Evolutionary conservation across 2,797 vertebrate genomes (phyloP), one percentile per base, ranked within the genome.

Genomic region (Onychomys torridus): DNA sequence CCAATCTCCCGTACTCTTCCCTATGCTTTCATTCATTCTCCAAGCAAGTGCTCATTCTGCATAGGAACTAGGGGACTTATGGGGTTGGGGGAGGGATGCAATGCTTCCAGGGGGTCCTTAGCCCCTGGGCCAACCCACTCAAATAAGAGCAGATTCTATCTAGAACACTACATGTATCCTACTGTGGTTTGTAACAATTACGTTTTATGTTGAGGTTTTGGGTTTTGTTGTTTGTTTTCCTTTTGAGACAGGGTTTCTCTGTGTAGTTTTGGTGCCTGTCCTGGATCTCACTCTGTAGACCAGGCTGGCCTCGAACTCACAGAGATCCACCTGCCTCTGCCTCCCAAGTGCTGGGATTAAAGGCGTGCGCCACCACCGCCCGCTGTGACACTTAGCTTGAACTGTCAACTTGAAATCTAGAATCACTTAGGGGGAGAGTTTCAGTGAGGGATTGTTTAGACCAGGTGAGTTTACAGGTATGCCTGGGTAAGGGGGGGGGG

Each of bases 111-210:
- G 37, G 29, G 13, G 4, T 19, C 29, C n/a, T 61, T 46, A 40
- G 1, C 9, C 14, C 75, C 0, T 0, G 7, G 83, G 27, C n/a
- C 69, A 81, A 52, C 25, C 0, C 23, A 8, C 32, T 46, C 3
- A 17, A 43, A 75, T 40, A 57, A 5, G 21, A 65, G 0, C 11
- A 1, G 6, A 7, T 52, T 11, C 49, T 6, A 5, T 37, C 49
- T 34, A 79, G 52, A 23, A 73, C 1, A 14, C 46, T 25, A 19
- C 34, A 6, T 34, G 71, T n/a, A 29, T 52, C 4, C 27, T 32
- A 0, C 29, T 19, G 27, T 27, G 11, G 0, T 17, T 29, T 49
- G 19, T 25, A 32, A 17, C 9, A 19, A 32, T 65, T 34, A 55
- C 3, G 52, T 55, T 55, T 52, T 52, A 14, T 14, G 52, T 52